phyloP scores from a whole-genome alignment of 2,113 vertebrate genomes.

The Conger conger region DNA sequence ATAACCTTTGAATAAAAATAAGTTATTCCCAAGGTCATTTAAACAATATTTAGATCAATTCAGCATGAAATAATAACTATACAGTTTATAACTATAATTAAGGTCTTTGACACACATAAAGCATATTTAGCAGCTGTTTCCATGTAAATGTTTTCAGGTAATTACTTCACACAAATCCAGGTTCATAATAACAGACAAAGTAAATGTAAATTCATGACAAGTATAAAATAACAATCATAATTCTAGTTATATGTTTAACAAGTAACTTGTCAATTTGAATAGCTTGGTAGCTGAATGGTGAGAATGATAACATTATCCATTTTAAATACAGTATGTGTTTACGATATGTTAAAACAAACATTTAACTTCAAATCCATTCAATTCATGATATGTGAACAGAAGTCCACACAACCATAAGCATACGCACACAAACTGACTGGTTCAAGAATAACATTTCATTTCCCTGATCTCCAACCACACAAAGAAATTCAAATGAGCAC shows the following conservation, averaged over 20 bases:
- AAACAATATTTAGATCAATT: no score
- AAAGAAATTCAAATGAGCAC: slow-evolving; percentile 42
- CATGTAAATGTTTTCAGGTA: no score
- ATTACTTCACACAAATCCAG: no score
- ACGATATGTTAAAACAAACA: not conserved
- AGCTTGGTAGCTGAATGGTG: not conserved
- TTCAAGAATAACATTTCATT: not conserved
- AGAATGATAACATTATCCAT: not conserved
- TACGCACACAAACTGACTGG: not conserved
- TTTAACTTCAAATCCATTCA: no score
- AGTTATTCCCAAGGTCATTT: no score
- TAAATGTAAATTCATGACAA: no score
- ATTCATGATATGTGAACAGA: not conserved
- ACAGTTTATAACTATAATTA: no score
- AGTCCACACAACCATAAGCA: not conserved
- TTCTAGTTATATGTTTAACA: not conserved
- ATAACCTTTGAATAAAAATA: not conserved
- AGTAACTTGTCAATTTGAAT: not conserved
- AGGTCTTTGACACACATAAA: no score
- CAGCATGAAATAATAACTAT: no score
- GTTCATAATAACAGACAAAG: not conserved
- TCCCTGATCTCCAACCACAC: not conserved
- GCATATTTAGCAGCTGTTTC: no score
- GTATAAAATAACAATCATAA: not conserved
- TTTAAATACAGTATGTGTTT: not conserved